Percentiles rank a stretch among this genome's conserved stretches.
Evolutionary conservation across 2,797 vertebrate species (phyloP).

Genomic region (Schizothorax lantsangensis): DNA sequence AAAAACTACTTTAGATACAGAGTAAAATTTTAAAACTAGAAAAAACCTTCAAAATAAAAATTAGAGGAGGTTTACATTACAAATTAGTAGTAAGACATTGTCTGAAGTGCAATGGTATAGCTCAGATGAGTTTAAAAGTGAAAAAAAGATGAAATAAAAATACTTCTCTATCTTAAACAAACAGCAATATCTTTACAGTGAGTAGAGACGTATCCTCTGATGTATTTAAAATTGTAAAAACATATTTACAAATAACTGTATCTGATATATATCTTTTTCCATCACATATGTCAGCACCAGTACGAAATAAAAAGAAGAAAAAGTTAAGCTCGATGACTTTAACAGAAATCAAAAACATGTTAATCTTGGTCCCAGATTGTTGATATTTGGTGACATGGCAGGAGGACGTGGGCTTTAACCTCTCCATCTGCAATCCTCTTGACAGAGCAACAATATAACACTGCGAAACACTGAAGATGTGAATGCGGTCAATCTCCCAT

Average conservation of each 20-base stretch:
- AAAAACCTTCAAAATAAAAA: conserved; percentile 82
- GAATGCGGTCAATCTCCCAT: conserved; percentile 46
- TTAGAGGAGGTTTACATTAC: conserved; percentile 90
- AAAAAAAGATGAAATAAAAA: conserved; percentile 96
- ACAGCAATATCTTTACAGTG: conserved; percentile 98
- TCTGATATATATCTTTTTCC: conserved; percentile 87
- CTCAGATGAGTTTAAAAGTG: conserved; percentile 91
- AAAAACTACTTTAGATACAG: conserved; percentile 91
- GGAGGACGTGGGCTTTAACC: conserved; percentile 56
- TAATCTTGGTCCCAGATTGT: conserved; percentile 90
- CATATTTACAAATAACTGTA: conserved; percentile 98
- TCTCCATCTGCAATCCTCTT: conserved; percentile 37
- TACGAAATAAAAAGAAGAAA: conserved; percentile 84
- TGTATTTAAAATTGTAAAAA: conserved; percentile 98
- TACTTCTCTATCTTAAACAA: conserved; percentile 99
- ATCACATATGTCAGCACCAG: conserved; percentile 99
- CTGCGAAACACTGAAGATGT: conserved; percentile 48
- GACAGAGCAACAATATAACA: conserved; percentile 43
- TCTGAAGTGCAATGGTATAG: conserved; percentile 97
- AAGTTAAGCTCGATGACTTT: conserved; percentile 78
- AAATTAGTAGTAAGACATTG: conserved; percentile 94
- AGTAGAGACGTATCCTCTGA: conserved; percentile 98
- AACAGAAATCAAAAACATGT: conserved; percentile 77
- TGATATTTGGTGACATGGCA: conserved; percentile 86
- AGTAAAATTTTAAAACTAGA: conserved; percentile 93